A percentile compares a stretch with the other conserved stretches of the same genome.
phyloP scores from a whole-genome alignment of 1,140 invertebrate species.

The Trichonephila inaurata region DNA sequence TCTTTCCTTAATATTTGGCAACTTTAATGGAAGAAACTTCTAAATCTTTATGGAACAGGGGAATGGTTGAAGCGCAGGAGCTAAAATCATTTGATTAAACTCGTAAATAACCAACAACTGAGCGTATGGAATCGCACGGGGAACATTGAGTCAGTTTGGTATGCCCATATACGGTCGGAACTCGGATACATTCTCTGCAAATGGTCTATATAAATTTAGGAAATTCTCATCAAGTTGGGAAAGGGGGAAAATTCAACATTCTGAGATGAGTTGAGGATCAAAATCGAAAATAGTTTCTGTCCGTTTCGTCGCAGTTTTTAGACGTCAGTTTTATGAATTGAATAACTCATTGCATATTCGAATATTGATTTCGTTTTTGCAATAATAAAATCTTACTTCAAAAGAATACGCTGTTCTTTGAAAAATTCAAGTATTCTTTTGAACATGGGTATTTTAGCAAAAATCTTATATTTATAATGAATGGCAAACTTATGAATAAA shows the following conservation, averaged over 20 bases:
- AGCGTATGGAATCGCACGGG: neutral
- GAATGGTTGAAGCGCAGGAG: neutral
- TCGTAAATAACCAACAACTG: conserved; percentile 39
- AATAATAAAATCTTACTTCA: neutral
- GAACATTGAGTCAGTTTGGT: neutral
- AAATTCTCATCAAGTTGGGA: conserved; percentile 53
- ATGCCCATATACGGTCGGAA: conserved; percentile 32
- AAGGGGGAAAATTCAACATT: neutral
- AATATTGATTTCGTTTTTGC: neutral
- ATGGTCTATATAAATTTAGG: conserved; percentile 62
- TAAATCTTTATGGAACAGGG: conserved; percentile 52
- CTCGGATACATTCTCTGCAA: neutral
- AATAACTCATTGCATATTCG: neutral
- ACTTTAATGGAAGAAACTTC: conserved; percentile 30
- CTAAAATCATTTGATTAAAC: conserved; percentile 66
- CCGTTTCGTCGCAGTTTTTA: neutral
- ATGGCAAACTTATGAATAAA: neutral
- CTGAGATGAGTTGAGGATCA: neutral
- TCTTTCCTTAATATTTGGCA: neutral
- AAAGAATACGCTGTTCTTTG: neutral
- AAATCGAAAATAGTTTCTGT: neutral
- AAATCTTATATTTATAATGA: neutral
- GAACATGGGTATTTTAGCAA: neutral
- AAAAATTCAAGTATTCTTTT: too few species aligned
- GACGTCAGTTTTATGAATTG: conserved; percentile 1